A percentile compares a stretch with the other conserved stretches of the same genome.
Conservation (phyloP, 37 sponge, comb jelly and placozoan genomes). For the Agelas oroides region DNA sequence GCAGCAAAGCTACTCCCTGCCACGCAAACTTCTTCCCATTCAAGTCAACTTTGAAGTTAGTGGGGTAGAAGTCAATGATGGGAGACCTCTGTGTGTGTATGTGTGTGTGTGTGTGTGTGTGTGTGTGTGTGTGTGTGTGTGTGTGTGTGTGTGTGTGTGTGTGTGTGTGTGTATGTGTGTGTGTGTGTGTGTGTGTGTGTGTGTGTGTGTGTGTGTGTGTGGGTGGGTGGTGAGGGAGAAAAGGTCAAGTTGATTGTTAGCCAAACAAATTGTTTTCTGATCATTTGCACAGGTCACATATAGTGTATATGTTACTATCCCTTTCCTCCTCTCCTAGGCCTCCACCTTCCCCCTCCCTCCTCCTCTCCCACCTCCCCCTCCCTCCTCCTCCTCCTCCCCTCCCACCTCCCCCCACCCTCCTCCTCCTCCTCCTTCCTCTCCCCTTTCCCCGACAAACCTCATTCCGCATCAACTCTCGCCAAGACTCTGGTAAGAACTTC, state of each 20-base stretch:
- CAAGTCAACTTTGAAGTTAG: slow-evolving; percentile 94
- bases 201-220: slow-evolving; percentile 4
- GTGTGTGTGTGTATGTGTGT: not conserved
- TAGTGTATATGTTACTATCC: too few relatives aligned
- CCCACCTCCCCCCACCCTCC: not conserved
- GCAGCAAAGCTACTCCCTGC: slow-evolving; percentile 98
- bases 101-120: slow-evolving; percentile 19
- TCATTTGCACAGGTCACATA: too few relatives aligned
- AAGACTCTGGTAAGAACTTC: slow-evolving; percentile 91
- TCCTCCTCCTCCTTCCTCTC: too few relatives aligned
- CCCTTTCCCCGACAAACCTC: slow-evolving; percentile 42
- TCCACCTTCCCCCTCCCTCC: too few relatives aligned
- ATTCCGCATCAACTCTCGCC: slow-evolving; percentile 85
- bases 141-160: slow-evolving; percentile 15
- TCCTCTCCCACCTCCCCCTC: too few relatives aligned
- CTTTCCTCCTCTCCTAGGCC: too few relatives aligned
- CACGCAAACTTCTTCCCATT: slow-evolving; percentile 99
- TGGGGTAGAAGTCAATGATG: slow-evolving; percentile 99
- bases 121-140: slow-evolving; percentile 15
- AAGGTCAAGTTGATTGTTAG: too few relatives aligned
- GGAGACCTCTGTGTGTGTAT: slow-evolving; percentile 77
- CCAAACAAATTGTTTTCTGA: too few relatives aligned
- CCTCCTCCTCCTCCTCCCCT: too few relatives aligned
- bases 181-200: not conserved
- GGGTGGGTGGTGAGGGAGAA: too few relatives aligned